phyloP scores from a whole-genome alignment of 2,113 vertebrate genomes.

The Clinocottus analis region DNA sequence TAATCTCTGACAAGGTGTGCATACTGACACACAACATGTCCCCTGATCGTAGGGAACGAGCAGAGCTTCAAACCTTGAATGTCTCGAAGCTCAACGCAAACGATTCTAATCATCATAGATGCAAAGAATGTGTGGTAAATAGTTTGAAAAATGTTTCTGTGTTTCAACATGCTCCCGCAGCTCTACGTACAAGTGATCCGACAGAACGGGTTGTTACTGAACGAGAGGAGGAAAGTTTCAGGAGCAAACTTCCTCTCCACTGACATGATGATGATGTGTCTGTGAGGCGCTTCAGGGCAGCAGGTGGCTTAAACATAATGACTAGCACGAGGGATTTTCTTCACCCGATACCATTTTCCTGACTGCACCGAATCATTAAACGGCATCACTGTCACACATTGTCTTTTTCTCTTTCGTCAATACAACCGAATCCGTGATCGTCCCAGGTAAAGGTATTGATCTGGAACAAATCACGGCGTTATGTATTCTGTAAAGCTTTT shows the following conservation, averaged over 20 bases:
- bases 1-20: background rate
- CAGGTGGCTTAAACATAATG: background rate
- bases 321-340: background rate
- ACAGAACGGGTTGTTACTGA: background rate
- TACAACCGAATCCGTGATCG: background rate
- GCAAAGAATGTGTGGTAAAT: background rate
- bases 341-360: background rate
- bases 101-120: background rate
- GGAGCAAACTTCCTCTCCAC: background rate
- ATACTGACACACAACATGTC: background rate
- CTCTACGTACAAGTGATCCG: background rate
- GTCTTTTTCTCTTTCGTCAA: slow-evolving; percentile 5
- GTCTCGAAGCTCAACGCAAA: too few relatives aligned
- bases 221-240: background rate
- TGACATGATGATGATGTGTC: background rate
- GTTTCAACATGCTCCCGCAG: slow-evolving; percentile 16
- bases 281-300: background rate
- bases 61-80: too few relatives aligned
- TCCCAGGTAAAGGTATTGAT: background rate
- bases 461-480: background rate
- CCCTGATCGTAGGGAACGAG: background rate
- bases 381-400: background rate
- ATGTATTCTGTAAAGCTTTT: slow-evolving; percentile 7
- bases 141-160: background rate
- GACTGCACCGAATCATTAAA: background rate